Conservation (phyloP, 2,888 invertebrate species). For the Cecidostiba fungosa region DNA sequence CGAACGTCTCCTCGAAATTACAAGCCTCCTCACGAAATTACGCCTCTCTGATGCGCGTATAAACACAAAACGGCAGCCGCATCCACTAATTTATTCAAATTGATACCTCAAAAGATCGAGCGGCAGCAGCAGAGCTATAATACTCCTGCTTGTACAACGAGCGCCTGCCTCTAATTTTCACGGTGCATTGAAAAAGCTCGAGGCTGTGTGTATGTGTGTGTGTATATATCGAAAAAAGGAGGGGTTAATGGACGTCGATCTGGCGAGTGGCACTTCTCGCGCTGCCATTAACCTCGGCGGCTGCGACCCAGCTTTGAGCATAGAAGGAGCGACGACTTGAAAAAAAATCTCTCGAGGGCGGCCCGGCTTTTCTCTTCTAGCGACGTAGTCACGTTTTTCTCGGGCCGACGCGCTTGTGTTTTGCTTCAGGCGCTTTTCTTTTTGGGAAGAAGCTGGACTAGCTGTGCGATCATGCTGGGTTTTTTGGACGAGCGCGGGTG, state of each 20-base stretch:
- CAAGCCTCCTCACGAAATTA: neutral
- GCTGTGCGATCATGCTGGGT: neutral
- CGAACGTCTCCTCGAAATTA: neutral
- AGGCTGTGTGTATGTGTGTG: constrained; percentile 54
- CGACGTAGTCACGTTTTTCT: constrained; percentile 34
- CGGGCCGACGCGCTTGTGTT: neutral
- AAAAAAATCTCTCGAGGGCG: constrained; percentile 36
- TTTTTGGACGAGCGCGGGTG: neutral
- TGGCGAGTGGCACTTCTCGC: constrained; percentile 62
- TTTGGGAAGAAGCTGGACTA: neutral
- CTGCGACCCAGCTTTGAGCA: neutral
- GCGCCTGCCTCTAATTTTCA: constrained; percentile 24
- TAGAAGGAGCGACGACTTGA: constrained; percentile 34
- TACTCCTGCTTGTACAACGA: neutral
- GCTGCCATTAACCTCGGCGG: constrained; percentile 54
- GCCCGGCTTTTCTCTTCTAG: constrained; percentile 18
- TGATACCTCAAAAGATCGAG: constrained; percentile 28
- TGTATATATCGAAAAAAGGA: constrained; percentile 42
- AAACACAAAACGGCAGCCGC: neutral
- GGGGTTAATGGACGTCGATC: constrained; percentile 73
- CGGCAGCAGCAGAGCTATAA: too few relatives aligned
- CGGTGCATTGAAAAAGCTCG: constrained; percentile 12
- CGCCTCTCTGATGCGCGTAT: neutral
- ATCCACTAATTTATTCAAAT: constrained; percentile 50
- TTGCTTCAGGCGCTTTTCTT: neutral